Base-by-base conservation (phyloP, 2,113 vertebrate species). In the Martes martes region DNA sequence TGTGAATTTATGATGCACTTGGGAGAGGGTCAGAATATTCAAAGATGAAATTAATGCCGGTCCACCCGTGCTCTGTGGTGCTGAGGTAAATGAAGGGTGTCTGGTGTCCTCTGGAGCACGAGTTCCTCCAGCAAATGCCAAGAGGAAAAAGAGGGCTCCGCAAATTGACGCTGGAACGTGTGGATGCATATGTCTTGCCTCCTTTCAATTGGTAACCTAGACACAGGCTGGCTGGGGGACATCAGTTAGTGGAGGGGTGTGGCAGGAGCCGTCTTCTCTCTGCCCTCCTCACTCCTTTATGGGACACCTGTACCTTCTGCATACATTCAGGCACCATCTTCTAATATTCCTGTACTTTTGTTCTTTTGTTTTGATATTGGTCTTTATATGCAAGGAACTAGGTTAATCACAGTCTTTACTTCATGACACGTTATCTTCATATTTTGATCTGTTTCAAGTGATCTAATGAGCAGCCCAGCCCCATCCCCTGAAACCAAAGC, bases 291-390 rank as follows among this genome's bases (percentile, higher is more conserved):
- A 9, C 2, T 2, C 33, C 61, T 52, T 74, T 33, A 4, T 1
- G 50, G 50, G 81, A 78, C n/a, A 31, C 39, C 52, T 47, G 52
- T 82, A 52, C 16, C 1, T 82, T 83, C 83, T 83, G 52, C 8
- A 19, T 71, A 57, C 33, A 45, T 84, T 65, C 14, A 52, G 31
- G 24, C 10, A 61, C 36, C 16, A 9, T 79, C 8, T 45, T 67
- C 28, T 7, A 8, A 31, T 95, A 90, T 74, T 95, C 69, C 23
- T 76, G 0, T 42, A 50, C 33, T 47, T 92, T 89, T 13, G 47
- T 67, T 92, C 55, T 45, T 92, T 71, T 36, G 94, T 91, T 96
- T 93, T 36, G 21, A 2, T 73, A 18, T 55, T 92, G 67, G 65
- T 36, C 39, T 97, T 95, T 71, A 47, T 78, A 5, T 88, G 67